A percentile compares a stretch with the other conserved stretches of the same genome.
Evolutionary conservation across 2,113 vertebrate genomes (phyloP).

Genomic region (Myiagra hebetior): DNA sequence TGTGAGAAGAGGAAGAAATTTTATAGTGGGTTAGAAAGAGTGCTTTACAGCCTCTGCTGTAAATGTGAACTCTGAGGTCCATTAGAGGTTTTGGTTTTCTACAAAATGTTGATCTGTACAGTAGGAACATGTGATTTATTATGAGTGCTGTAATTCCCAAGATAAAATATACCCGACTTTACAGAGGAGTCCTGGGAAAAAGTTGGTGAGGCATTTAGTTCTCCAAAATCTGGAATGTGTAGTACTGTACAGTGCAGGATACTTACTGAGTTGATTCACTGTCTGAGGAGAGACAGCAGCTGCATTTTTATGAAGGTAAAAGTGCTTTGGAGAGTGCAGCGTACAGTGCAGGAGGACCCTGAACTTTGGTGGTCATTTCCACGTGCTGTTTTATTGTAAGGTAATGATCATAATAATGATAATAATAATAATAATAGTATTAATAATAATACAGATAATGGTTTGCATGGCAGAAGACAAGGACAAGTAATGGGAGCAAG

Average conservation of each 20-base stretch:
- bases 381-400: not conserved
- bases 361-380: not conserved
- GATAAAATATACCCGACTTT: not conserved
- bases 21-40: not conserved
- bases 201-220: not conserved
- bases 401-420: not conserved
- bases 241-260: not conserved
- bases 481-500: not conserved
- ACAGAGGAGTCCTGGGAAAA: not conserved
- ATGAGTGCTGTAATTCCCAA: not conserved
- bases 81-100: not conserved
- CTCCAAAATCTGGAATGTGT: not conserved
- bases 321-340: not conserved
- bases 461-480: rapidly evolving
- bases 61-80: not conserved
- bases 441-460: not conserved
- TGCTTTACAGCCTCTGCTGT: not conserved
- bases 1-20: not conserved
- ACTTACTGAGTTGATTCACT: rapidly evolving
- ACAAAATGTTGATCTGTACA: not conserved
- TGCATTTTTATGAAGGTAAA: not conserved
- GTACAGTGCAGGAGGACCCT: not conserved
- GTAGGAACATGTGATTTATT: not conserved
- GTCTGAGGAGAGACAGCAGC: not conserved
- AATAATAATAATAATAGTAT: not conserved